Evolutionary conservation across 2,113 vertebrate species (phyloP), one percentile per base, ranked within the genome.

Genomic region (Gopherus flavomarginatus): DNA sequence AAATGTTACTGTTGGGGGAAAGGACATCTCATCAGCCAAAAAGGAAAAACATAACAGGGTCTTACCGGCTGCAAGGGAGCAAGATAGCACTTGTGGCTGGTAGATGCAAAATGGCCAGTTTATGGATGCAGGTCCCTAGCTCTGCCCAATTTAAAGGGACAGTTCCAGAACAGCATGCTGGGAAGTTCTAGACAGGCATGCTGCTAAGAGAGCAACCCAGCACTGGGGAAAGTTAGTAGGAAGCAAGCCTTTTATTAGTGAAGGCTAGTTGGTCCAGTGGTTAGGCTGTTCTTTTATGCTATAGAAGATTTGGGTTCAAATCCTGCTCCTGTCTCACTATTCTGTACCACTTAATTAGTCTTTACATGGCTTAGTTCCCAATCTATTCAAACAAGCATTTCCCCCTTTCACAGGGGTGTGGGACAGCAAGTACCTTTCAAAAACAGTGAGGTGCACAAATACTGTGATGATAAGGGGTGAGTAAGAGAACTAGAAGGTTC

Each of bases 161-260:
- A 6, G 6, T 19, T 89, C 44, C 29, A 19, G 0, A 1, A 75
- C 0, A 0, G 3, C 35, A 4, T 0, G 6, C 50, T 5, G 47
- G 82, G 50, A 38, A 72, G n/a, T 72, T 38, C 65, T n/a, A 38
- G 35, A 52, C 92, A 87, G 87, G 79, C 14, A 3, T 8, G 50
- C 35, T 2, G 47, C 2, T 21, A 53, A 85, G 49, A 29, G 13
- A 26, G 12, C 6, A 82, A 8, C 1, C n/a, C 19, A 72, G n/a
- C 9, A 38, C 17, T 19, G 19, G n/a, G 21, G n/a, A 38, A 72
- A n/a, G 7, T n/a, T 19, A n/a, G 35, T 35, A n/a, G 65, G n/a
- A 38, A 19, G 8, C 4, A 69, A 2, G 8, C 8, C 3, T 9
- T 21, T 21, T 10, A 1, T 21, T 4, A n/a, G 8, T 11, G 8